Evolutionary conservation across 2,113 vertebrate species (phyloP).

Genomic region (Clinocottus analis): DNA sequence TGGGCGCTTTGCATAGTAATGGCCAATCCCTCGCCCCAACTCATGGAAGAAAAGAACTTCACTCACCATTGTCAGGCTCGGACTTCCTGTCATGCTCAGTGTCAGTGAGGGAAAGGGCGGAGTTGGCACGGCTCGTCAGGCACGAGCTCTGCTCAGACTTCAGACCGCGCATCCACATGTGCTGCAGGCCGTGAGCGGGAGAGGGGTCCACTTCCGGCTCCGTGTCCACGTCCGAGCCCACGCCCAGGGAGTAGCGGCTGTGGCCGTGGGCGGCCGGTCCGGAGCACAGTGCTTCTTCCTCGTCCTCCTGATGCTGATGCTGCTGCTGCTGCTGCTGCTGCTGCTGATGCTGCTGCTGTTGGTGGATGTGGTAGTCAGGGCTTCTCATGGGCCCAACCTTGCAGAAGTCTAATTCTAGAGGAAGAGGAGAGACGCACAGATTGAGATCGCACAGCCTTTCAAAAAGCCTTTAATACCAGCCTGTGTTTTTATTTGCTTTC

Average conservation of each 20-base stretch:
- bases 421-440: slow-evolving; percentile 26
- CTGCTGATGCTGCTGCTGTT: slow-evolving; percentile 72
- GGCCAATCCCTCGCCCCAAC: slow-evolving; percentile 5
- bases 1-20: neutral
- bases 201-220: slow-evolving; percentile 92
- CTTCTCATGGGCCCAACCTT: slow-evolving; percentile 89
- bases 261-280: slow-evolving; percentile 73
- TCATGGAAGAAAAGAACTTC: slow-evolving; percentile 3
- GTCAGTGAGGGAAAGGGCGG: slow-evolving; percentile 94
- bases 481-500: slow-evolving; percentile 55
- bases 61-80: slow-evolving; percentile 95
- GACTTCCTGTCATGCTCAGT: slow-evolving; percentile 97
- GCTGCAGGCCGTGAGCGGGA: slow-evolving; percentile 89
- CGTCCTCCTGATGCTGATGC: slow-evolving; percentile 67
- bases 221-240: slow-evolving; percentile 91
- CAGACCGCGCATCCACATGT: slow-evolving; percentile 95
- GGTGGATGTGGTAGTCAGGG: slow-evolving; percentile 86
- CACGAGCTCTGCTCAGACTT: slow-evolving; percentile 96
- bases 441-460: slow-evolving; percentile 15
- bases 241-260: slow-evolving; percentile 89
- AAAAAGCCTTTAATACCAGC: slow-evolving; percentile 40
- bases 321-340: slow-evolving; percentile 67
- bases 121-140: slow-evolving; percentile 95
- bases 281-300: slow-evolving; percentile 82
- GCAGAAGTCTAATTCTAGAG: slow-evolving; percentile 92